Percentiles rank a stretch among this genome's conserved stretches.
phyloP scores from a whole-genome alignment of 2,888 invertebrate genomes.

The Napeogenes inachia region DNA sequence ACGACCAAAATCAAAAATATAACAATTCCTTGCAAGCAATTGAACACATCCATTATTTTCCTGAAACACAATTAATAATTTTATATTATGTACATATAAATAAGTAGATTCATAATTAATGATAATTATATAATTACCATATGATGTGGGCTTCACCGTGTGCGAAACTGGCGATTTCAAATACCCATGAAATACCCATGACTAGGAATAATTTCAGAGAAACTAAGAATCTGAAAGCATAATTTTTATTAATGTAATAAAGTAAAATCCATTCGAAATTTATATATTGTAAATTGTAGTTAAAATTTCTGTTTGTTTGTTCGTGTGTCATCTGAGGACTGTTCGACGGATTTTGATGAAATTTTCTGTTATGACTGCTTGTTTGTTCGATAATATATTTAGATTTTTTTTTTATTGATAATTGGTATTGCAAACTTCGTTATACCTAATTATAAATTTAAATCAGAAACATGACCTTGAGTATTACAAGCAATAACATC shows the following conservation, averaged over 20 bases:
- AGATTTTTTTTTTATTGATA: too few species aligned
- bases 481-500: too few species aligned
- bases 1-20: constrained; percentile 80
- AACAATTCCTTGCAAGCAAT: constrained; percentile 80
- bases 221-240: constrained; percentile 75
- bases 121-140: constrained; percentile 48
- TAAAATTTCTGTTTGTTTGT: too few species aligned
- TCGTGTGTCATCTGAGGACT: too few species aligned
- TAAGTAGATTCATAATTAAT: constrained; percentile 1
- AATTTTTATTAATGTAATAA: too few species aligned
- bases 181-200: constrained; percentile 85
- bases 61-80: constrained; percentile 50
- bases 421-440: too few species aligned
- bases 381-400: too few species aligned
- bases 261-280: too few species aligned
- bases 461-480: neutral
- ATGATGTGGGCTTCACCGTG: constrained; percentile 61
- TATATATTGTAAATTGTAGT: too few species aligned
- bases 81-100: neutral
- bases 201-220: constrained; percentile 82
- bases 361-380: too few species aligned
- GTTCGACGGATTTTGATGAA: too few species aligned
- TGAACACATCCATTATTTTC: constrained; percentile 80
- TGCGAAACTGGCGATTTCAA: constrained; percentile 79
- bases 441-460: neutral